Evolutionary conservation across 2,113 vertebrate species (phyloP), one percentile per base, ranked within the genome.

Genomic region (Motacilla tschutschensis): DNA sequence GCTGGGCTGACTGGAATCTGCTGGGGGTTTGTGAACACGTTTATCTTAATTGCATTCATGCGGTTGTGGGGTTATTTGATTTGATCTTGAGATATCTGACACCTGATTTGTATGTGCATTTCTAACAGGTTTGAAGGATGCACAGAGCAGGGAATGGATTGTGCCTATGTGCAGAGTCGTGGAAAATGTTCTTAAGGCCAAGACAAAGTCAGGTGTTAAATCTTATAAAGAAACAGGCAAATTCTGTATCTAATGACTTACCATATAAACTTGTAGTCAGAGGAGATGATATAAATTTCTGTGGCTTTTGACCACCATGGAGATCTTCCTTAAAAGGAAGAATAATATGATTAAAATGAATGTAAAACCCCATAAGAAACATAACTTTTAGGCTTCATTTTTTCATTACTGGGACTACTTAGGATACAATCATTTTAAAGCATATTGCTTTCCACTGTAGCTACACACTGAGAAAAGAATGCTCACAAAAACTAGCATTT

Each of bases 281-380:
- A 72, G 38, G 50, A 91, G 40, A 69, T 44, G 0, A 29, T 46
- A 64, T 8, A 3, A 59, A 12, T 74, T 83, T 65, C 77, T 85
- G 66, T 29, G 21, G 2, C 46, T 92, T 86, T 62, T 69, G 33
- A 90, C 58, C 50, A 58, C 20, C 36, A 71, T 12, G 62, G 46
- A 79, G 29, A 67, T 0, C 1, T 14, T 88, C 74, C 66, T 69
- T 86, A 67, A 91, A 86, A 59, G 47, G n/a, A 89, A 85, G 47
- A 86, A 76, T 33, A 92, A 63, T 36, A 54, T 29, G 7, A 85
- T 88, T 87, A 57, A 90, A 92, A 88, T 58, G 21, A 74, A 82
- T 67, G 38, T 48, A 89, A 75, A 84, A 47, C 51, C 59, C 38
- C 63, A 41, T 17, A 76, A 59, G 82, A 86, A 83, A 44, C 40